Evolutionary conservation across 1,140 invertebrate genomes (phyloP).

Genomic region (Neodiprion pinetum): DNA sequence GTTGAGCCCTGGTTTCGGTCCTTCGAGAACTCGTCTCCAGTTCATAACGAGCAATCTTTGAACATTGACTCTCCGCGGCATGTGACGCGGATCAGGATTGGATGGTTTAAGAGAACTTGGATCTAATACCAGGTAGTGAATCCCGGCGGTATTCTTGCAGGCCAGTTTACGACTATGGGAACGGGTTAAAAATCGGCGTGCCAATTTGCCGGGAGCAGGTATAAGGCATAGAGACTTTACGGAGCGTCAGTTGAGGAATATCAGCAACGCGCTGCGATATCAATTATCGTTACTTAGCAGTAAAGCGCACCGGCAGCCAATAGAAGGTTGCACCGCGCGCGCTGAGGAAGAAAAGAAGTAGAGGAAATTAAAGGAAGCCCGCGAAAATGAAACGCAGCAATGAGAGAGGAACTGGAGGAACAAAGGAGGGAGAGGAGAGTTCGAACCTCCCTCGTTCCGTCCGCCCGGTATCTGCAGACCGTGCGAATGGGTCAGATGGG

Average conservation of each 20-base stretch:
- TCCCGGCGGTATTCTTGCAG: background rate
- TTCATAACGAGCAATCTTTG: background rate
- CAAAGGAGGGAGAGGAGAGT: background rate
- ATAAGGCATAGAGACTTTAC: background rate
- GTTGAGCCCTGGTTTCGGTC: too few relatives aligned
- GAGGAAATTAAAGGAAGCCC: background rate
- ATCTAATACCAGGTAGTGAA: background rate
- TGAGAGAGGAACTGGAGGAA: too few relatives aligned
- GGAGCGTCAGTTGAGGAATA: constrained; percentile 3
- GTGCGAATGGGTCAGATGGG: background rate
- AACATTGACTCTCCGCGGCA: background rate
- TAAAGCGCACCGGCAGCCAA: constrained; percentile 30
- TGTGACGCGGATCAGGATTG: background rate
- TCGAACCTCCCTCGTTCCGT: background rate
- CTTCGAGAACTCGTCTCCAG: background rate
- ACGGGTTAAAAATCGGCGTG: background rate
- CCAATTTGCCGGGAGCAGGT: background rate
- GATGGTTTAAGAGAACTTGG: background rate
- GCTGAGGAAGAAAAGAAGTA: background rate
- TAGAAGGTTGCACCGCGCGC: background rate
- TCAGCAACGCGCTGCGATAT: constrained; percentile 31
- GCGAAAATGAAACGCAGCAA: background rate
- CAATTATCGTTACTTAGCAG: constrained; percentile 42
- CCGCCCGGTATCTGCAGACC: background rate
- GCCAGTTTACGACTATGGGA: background rate